Base-by-base conservation (phyloP, 2,888 invertebrate genomes). In the Eudemis profundana region DNA sequence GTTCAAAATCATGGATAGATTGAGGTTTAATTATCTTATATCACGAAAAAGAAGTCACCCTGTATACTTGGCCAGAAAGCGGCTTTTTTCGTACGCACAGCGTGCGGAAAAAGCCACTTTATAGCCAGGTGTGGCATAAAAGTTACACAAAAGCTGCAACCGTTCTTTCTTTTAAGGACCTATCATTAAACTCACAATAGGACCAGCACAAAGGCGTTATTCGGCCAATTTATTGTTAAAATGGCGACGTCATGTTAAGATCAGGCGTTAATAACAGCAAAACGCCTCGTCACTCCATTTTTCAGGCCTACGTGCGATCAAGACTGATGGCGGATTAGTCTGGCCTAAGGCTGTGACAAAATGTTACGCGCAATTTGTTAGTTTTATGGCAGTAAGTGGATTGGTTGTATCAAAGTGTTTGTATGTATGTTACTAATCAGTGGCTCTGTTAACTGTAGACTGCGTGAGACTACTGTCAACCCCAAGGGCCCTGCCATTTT, bases 251-350 rank as follows among this genome's bases (percentile, higher is more conserved):
- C 64, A 64, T 50, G 64, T 64, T 59, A 64, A 64, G 57, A 64
- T 50, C 50, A 33, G 33, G 12, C 57, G 57, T 57, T 50, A 62
- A 62, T 62, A 57, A 64, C 50, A 57, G 54, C 54, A 47, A 49
- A 63, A 56, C 33, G 64, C 50, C 21, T 21, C 56, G 63, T 50
- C 64, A 54, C 62, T n/a, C 54, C 53, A 74, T 74, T 71, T 73
- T 73, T 74, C 71, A 74, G 69, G 71, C 72, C 68, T 65, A 67
- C 67, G 69, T 61, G 70, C 64, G 69, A 70, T 72, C 71, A 71
- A 71, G 74, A 75, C 69, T 46, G 68, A 73, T 73, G 68, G 68
- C 36, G 72, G 74, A 73, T 75, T 74, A 74, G 56, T 14, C 50
- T 61, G 49, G 56, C 68, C 67, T 72, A 67, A 72, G 65, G 66